Conservation (phyloP, 2,888 invertebrate genomes). For the Augochlorella aurata region DNA sequence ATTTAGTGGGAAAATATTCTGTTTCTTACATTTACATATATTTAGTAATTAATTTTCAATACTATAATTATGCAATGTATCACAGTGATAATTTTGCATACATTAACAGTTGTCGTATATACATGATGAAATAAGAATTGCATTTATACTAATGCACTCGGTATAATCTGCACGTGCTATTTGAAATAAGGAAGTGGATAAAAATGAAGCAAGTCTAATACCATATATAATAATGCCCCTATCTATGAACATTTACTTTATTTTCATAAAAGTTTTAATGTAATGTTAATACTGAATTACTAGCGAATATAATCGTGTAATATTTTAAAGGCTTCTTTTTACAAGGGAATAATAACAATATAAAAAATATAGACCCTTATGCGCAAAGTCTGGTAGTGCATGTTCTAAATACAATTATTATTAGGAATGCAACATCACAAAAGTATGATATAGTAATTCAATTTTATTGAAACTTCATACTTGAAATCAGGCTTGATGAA, state of each 20-base stretch:
- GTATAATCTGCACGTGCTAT: conserved; percentile 31
- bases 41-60: conserved; percentile 37
- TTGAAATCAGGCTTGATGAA: conserved; percentile 22
- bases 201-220: conserved; percentile 36
- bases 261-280: conserved; percentile 10
- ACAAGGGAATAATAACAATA: conserved; percentile 28
- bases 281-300: conserved; percentile 19
- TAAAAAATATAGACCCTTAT: conserved; percentile 34
- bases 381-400: conserved; percentile 25
- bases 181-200: conserved; percentile 29
- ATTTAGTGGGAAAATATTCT: conserved; percentile 27
- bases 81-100: conserved; percentile 49
- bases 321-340: conserved; percentile 31
- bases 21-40: conserved; percentile 29
- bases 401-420: conserved; percentile 35
- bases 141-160: conserved; percentile 26
- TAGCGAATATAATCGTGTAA: conserved; percentile 31
- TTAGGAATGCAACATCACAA: conserved; percentile 20
- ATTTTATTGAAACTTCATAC: conserved; percentile 32
- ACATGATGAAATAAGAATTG: conserved; percentile 34
- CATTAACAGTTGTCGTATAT: conserved; percentile 29
- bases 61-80: conserved; percentile 50
- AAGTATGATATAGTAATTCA: conserved; percentile 19
- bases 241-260: conserved; percentile 16
- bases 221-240: conserved; percentile 38